These are phyloP conservation scores for Onychomys arenicola DNA, from an alignment of 2,797 vertebrate genomes.

Conservation along the genomic window DNA sequence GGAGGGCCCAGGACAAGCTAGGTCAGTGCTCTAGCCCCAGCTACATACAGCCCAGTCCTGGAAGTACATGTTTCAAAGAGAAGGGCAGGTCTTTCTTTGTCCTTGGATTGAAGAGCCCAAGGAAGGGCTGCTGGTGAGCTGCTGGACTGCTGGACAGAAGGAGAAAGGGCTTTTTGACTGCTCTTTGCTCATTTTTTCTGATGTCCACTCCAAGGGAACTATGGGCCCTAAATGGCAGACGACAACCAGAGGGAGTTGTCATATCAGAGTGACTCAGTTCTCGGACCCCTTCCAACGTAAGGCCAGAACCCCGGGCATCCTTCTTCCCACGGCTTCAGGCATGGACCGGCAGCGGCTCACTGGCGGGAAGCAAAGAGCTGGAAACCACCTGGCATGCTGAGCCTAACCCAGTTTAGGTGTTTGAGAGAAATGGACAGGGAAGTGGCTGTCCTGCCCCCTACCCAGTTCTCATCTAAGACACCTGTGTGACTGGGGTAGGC, in stretches of 20 bases:
- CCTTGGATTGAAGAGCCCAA: too few species aligned
- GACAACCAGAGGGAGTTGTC: neutral
- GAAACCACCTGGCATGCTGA: neutral
- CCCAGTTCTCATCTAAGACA: neutral
- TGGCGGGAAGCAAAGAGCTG: neutral
- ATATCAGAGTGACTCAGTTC: neutral
- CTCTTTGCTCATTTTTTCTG: neutral
- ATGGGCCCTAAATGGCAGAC: fast-evolving
- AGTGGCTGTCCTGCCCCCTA: neutral
- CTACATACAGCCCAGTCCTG: neutral
- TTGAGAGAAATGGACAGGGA: neutral
- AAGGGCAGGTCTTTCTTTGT: neutral
- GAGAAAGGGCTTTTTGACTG: neutral
- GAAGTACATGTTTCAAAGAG: neutral
- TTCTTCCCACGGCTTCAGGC: fast-evolving
- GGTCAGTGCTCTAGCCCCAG: too few species aligned
- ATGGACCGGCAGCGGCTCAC: fast-evolving
- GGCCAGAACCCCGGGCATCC: neutral
- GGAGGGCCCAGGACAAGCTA: neutral
- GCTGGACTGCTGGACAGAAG: too few species aligned
- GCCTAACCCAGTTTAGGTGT: neutral
- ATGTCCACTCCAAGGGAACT: neutral
- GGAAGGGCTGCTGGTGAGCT: neutral
- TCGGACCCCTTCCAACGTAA: neutral
- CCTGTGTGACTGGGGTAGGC: neutral